These are phyloP conservation scores for Hyppa rectilinea DNA, from an alignment of 2,888 invertebrate species.

Conservation along the genomic window DNA sequence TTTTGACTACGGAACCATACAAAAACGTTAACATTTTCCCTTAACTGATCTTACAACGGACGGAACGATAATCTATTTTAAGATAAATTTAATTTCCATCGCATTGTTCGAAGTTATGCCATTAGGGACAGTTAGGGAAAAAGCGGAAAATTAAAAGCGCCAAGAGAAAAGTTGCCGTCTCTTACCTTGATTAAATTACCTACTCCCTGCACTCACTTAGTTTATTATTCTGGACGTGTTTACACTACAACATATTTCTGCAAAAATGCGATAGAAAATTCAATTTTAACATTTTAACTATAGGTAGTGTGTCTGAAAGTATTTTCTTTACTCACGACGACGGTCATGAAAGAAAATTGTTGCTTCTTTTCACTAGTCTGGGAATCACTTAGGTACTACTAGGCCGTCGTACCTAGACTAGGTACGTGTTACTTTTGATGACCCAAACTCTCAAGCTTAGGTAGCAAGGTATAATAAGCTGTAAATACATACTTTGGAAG, in stretches of 20 bases:
- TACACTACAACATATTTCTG: constrained; percentile 9
- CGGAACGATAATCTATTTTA: neutral
- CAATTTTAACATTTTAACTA: constrained; percentile 3
- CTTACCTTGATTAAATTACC: constrained; percentile 54
- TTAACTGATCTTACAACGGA: neutral
- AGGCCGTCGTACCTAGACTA: too few relatives aligned
- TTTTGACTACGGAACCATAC: neutral
- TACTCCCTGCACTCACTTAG: constrained; percentile 19
- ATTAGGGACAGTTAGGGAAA: constrained; percentile 23
- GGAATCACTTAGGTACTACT: too few relatives aligned
- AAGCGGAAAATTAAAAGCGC: constrained; percentile 36
- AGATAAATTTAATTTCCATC: neutral
- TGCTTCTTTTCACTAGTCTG: neutral
- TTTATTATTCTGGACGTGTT: constrained; percentile 40
- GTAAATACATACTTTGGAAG: too few relatives aligned
- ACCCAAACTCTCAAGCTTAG: too few relatives aligned
- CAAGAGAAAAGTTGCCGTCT: constrained; percentile 23
- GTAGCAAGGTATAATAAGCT: too few relatives aligned
- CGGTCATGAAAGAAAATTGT: neutral
- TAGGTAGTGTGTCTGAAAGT: neutral
- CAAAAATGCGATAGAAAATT: constrained; percentile 7
- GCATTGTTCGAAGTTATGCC: constrained; percentile 32
- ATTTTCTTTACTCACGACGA: neutral
- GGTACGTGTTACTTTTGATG: too few relatives aligned
- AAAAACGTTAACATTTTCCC: neutral